phyloP scores from a whole-genome alignment of 2,113 vertebrate genomes.

The Lepus americanus region DNA sequence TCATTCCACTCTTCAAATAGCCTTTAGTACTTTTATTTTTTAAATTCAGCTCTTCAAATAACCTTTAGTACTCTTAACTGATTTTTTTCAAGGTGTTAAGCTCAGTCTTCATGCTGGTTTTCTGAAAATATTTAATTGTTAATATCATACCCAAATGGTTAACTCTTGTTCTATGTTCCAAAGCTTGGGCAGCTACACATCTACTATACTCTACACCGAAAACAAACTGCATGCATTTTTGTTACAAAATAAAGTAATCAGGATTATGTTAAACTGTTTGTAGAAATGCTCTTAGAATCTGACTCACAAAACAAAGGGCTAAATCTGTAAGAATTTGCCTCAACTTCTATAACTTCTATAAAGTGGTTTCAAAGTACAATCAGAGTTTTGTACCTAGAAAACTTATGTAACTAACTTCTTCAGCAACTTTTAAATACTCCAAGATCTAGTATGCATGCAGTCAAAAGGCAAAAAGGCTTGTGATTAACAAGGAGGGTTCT shows the following conservation, averaged over 20 bases:
- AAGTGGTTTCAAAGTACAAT: constrained; percentile 5
- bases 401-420: constrained; percentile 37
- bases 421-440: constrained; percentile 13
- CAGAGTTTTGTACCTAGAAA: neutral
- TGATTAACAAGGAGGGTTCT: neutral
- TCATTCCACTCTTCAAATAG: neutral
- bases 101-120: neutral
- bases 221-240: neutral
- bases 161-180: constrained; percentile 11
- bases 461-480: neutral
- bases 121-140: constrained; percentile 40
- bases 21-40: neutral
- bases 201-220: neutral
- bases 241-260: neutral
- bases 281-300: neutral
- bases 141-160: neutral
- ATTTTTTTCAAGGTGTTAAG: neutral
- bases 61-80: neutral
- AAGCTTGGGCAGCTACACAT: neutral
- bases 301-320: constrained; percentile 9
- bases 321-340: constrained; percentile 21
- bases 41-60: neutral
- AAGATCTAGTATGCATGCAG: neutral
- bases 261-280: neutral
- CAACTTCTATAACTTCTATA: neutral